Conservation (phyloP, 1,140 invertebrate species). For the Drosophila burlai region DNA sequence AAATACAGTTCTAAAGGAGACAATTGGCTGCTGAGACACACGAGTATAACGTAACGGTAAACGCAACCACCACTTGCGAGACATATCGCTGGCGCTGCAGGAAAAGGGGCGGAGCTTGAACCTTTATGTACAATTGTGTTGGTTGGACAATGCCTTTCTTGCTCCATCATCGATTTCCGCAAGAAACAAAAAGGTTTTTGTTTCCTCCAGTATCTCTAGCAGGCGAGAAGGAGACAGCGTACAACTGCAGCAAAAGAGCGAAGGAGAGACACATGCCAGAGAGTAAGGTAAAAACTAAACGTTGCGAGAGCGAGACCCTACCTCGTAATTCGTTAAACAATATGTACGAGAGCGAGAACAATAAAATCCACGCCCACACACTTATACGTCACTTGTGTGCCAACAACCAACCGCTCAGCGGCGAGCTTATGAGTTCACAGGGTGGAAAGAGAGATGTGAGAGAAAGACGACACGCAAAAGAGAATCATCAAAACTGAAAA, state of each 20-base stretch:
- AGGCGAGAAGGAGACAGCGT: conserved; percentile 15
- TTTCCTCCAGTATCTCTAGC: conserved; percentile 19
- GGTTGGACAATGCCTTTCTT: conserved; percentile 57
- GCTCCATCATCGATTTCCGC: conserved; percentile 57
- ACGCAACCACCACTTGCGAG: conserved; percentile 38
- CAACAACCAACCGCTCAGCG: conserved; percentile 48
- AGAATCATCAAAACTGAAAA: conserved; percentile 17
- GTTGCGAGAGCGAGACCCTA: conserved; percentile 45
- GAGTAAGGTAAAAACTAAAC: conserved; percentile 17
- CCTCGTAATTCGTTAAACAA: conserved; percentile 63
- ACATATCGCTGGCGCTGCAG: conserved; percentile 6
- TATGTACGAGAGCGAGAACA: conserved; percentile 51
- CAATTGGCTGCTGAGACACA: conserved; percentile 66
- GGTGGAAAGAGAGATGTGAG: conserved; percentile 22
- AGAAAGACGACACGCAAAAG: conserved; percentile 17
- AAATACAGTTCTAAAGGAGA: conserved; percentile 68
- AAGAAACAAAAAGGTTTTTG: conserved; percentile 54
- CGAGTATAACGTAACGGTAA: conserved; percentile 54
- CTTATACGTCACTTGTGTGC: conserved; percentile 25
- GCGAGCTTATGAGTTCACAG: conserved; percentile 29
- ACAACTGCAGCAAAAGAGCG: conserved; percentile 6
- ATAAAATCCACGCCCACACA: conserved; percentile 71
- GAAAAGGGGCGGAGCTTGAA: conserved; percentile 63
- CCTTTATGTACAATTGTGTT: conserved; percentile 40
- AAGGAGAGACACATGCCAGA: conserved; percentile 1